phyloP scores from a whole-genome alignment of 2,797 vertebrate genomes.

The Notamacropus eugenii region DNA sequence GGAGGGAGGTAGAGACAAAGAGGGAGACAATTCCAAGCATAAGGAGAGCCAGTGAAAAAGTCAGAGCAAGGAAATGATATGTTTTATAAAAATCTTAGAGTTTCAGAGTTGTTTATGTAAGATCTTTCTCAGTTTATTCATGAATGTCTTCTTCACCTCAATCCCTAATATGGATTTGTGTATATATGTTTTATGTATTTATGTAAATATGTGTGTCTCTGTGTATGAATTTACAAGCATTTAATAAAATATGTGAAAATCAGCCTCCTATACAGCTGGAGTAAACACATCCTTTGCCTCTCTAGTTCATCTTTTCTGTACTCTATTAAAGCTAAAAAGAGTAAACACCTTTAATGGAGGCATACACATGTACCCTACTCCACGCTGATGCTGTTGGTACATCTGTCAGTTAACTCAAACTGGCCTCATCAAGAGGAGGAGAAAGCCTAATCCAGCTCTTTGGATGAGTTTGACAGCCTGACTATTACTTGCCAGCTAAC shows the following conservation, averaged over 20 bases:
- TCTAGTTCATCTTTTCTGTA: neutral
- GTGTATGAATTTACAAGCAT: neutral
- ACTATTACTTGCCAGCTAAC: neutral
- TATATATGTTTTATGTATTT: neutral
- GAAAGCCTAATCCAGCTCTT: neutral
- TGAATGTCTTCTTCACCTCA: neutral
- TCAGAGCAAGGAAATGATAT: neutral
- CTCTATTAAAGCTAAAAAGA: conserved; percentile 7
- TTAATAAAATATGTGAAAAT: neutral
- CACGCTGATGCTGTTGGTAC: neutral
- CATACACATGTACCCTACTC: neutral
- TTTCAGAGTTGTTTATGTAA: neutral
- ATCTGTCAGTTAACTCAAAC: conserved; percentile 18
- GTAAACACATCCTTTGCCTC: neutral
- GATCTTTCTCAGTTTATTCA: neutral
- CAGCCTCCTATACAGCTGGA: neutral
- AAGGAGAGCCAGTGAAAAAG: neutral
- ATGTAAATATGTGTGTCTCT: neutral
- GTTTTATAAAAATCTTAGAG: neutral
- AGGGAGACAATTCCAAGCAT: neutral
- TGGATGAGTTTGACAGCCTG: neutral
- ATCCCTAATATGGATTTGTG: neutral
- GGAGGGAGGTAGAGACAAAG: neutral
- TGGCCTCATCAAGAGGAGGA: neutral
- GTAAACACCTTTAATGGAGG: neutral